A percentile compares a stretch with the other conserved stretches of the same genome.
Evolutionary conservation across 1,140 invertebrate species (phyloP).

Genomic region (Brachionus paranguensis): DNA sequence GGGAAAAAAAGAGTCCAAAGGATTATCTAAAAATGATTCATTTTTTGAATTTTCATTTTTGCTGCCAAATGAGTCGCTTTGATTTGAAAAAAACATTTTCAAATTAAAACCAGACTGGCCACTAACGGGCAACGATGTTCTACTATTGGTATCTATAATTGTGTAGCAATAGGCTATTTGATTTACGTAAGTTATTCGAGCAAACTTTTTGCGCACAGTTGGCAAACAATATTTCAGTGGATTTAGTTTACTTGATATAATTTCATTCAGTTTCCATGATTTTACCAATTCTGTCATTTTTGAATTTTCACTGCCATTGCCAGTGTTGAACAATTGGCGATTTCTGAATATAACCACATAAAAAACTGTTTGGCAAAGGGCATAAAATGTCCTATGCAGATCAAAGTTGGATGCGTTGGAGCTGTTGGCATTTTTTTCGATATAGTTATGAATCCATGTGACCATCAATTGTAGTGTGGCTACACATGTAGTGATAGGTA

Average conservation of each 20-base stretch:
- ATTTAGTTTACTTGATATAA: conserved; percentile 76
- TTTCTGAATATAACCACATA: conserved; percentile 81
- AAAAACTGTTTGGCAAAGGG: conserved; percentile 80
- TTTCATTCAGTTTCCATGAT: conserved; percentile 58
- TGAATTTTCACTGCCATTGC: conserved; percentile 51
- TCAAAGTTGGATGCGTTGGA: conserved; percentile 57
- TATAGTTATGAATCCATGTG: conserved; percentile 70
- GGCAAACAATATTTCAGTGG: conserved; percentile 72
- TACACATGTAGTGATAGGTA: conserved; percentile 64
- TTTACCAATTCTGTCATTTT: conserved; percentile 14
- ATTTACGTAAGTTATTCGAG: conserved; percentile 71
- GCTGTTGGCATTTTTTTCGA: conserved; percentile 60
- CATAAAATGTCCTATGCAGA: conserved; percentile 77
- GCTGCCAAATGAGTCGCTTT: background rate
- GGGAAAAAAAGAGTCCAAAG: conserved; percentile 68
- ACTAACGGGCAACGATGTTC: conserved; percentile 61
- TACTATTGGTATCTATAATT: conserved; percentile 75
- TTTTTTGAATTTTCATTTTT: conserved; percentile 23
- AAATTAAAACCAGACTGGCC: conserved; percentile 22
- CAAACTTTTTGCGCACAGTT: conserved; percentile 73
- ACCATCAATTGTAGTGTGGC: conserved; percentile 63
- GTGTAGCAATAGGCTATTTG: conserved; percentile 85
- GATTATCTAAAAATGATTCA: conserved; percentile 53
- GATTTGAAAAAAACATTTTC: conserved; percentile 45
- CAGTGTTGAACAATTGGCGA: conserved; percentile 67